phyloP scores from a whole-genome alignment of 2,113 vertebrate species.

The Hippocampus comes region DNA sequence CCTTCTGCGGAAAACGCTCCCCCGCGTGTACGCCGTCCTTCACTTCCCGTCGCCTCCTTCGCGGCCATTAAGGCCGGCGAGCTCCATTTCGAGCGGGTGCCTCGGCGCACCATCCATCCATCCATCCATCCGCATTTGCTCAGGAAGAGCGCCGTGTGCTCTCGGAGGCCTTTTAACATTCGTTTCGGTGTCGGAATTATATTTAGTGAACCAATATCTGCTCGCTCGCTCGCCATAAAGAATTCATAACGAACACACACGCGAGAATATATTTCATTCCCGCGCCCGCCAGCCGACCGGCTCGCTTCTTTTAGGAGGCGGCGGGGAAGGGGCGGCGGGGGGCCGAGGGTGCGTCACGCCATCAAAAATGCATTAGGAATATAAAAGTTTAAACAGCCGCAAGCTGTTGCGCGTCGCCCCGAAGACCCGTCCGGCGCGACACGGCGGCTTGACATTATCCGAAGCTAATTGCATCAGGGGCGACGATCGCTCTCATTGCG shows the following conservation, averaged over 20 bases:
- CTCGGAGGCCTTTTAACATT: conserved; percentile 9
- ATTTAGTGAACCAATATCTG: conserved; percentile 32
- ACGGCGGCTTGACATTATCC: conserved; percentile 19
- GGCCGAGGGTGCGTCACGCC: neutral
- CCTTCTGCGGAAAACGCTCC: neutral
- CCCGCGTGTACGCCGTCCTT: neutral
- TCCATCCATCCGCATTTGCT: neutral
- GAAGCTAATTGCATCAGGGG: conserved; percentile 18
- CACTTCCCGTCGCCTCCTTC: neutral
- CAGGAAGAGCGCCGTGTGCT: neutral
- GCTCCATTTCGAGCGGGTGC: too few species aligned
- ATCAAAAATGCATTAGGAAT: conserved; percentile 48
- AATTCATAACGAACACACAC: conserved; percentile 29
- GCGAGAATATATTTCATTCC: conserved; percentile 27
- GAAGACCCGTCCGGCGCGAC: conserved; percentile 21
- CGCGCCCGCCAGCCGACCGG: neutral
- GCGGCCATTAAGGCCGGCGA: too few species aligned
- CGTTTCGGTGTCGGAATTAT: conserved; percentile 24
- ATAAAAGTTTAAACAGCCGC: conserved; percentile 52
- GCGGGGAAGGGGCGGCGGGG: neutral
- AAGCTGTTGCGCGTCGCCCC: conserved; percentile 31
- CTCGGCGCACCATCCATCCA: neutral
- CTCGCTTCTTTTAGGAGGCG: conserved; percentile 1
- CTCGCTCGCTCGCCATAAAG: conserved; percentile 28
- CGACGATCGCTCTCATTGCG: conserved; percentile 19